Percentiles rank a stretch among this genome's conserved stretches.
These are phyloP conservation scores for Andrena chrysosceles DNA, from an alignment of 2,888 invertebrate genomes.

Conservation along the genomic window DNA sequence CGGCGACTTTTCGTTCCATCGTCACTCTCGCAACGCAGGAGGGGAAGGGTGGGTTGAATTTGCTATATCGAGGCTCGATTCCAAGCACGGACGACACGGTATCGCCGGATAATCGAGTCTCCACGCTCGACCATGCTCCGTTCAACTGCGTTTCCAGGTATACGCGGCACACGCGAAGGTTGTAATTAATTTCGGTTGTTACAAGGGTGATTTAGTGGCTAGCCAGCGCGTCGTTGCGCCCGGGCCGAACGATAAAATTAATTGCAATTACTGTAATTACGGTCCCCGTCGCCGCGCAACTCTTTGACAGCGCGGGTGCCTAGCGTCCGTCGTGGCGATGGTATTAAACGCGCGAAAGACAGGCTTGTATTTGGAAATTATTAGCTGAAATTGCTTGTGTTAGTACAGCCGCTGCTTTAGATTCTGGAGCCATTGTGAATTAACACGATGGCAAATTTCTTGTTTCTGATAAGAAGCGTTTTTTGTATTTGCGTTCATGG, in stretches of 20 bases:
- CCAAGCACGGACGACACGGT: slow-evolving; percentile 21
- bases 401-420: not conserved
- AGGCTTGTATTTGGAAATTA: not conserved
- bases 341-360: not conserved
- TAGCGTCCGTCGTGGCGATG: not conserved
- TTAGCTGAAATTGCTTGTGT: not conserved
- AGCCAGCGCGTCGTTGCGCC: slow-evolving; percentile 23
- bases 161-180: slow-evolving; percentile 16
- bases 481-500: no score
- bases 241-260: slow-evolving; percentile 48
- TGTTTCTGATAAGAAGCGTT: no score
- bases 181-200: slow-evolving; percentile 43
- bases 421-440: no score
- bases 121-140: slow-evolving; percentile 9
- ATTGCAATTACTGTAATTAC: slow-evolving; percentile 58
- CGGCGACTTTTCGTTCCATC: slow-evolving; percentile 34
- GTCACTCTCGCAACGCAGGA: not conserved
- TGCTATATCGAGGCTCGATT: slow-evolving; percentile 13
- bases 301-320: not conserved
- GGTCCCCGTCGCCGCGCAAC: slow-evolving; percentile 6
- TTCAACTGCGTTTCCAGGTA: slow-evolving; percentile 16
- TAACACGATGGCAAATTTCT: no score
- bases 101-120: slow-evolving; percentile 36
- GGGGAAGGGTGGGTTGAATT: slow-evolving; percentile 11
- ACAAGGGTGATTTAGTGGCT: slow-evolving; percentile 54